phyloP scores from a whole-genome alignment of 2,797 vertebrate species.

The Cacajao melanocephalus region DNA sequence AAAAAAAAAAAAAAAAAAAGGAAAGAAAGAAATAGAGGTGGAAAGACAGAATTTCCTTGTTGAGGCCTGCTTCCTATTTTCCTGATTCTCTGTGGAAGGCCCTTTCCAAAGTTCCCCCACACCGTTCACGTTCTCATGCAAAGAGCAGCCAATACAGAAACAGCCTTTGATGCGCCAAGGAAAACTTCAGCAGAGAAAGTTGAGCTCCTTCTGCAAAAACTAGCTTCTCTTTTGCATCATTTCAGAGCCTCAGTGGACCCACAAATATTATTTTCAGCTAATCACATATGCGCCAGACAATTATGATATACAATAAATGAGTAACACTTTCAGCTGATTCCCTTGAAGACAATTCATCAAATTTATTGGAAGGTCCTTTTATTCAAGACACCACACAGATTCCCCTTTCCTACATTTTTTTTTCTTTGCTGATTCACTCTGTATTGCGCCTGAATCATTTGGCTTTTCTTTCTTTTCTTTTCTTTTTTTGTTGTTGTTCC shows the following conservation, averaged over 20 bases:
- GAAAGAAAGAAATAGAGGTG: neutral
- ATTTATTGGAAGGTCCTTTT: slow-evolving; percentile 76
- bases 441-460: slow-evolving; percentile 71
- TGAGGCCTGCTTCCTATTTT: neutral
- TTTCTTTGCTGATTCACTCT: slow-evolving; percentile 73
- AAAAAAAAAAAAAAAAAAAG: neutral
- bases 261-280: slow-evolving; percentile 68
- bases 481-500: too few species aligned
- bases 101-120: too few species aligned
- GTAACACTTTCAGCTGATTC: slow-evolving; percentile 75
- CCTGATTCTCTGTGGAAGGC: neutral
- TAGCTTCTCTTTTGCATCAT: slow-evolving; percentile 42
- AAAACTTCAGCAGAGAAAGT: slow-evolving; percentile 38
- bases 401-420: slow-evolving; percentile 14
- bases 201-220: slow-evolving; percentile 48
- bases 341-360: slow-evolving; percentile 69
- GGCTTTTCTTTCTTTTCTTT: slow-evolving; percentile 67
- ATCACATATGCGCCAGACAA: slow-evolving; percentile 41
- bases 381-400: slow-evolving; percentile 45
- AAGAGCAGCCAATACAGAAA: neutral
- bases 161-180: neutral
- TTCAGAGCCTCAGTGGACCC: slow-evolving; percentile 39
- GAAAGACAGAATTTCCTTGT: neutral
- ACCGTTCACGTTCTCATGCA: neutral
- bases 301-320: slow-evolving; percentile 73